A percentile compares a stretch with the other conserved stretches of the same genome.
phyloP scores from a whole-genome alignment of 2,888 invertebrate genomes.

The Hypsopygia costalis region DNA sequence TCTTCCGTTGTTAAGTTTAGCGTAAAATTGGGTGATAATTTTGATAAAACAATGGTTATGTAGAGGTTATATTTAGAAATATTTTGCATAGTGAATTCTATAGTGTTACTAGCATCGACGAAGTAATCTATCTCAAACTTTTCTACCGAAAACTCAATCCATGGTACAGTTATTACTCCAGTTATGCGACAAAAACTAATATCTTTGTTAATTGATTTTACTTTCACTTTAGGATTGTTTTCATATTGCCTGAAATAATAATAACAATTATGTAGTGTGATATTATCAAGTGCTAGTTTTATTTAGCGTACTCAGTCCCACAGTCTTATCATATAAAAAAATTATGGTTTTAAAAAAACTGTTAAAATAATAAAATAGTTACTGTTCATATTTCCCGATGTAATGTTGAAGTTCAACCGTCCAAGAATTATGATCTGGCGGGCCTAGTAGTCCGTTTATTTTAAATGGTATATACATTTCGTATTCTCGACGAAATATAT shows the following conservation, averaged over 20 bases:
- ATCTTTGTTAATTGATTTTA: slow-evolving; percentile 54
- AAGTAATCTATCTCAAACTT: slow-evolving; percentile 58
- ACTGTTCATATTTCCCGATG: slow-evolving; percentile 53
- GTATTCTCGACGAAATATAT: slow-evolving; percentile 67
- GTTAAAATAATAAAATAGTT: slow-evolving; percentile 14
- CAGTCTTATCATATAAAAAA: too few species aligned
- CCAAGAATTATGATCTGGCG: slow-evolving; percentile 49
- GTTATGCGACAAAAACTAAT: slow-evolving; percentile 57
- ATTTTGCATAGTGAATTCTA: slow-evolving; percentile 62
- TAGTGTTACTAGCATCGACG: slow-evolving; percentile 31
- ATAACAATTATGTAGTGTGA: too few species aligned
- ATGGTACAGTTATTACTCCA: slow-evolving; percentile 65
- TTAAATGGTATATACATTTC: slow-evolving; percentile 80
- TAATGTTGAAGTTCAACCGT: slow-evolving; percentile 58
- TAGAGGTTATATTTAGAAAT: slow-evolving; percentile 57
- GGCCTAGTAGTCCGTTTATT: slow-evolving; percentile 81
- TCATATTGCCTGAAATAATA: slow-evolving; percentile 52
- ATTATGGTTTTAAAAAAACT: too few species aligned
- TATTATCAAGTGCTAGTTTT: too few species aligned
- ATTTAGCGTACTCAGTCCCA: too few species aligned
- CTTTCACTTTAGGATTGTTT: slow-evolving; percentile 55
- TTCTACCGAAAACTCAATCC: slow-evolving; percentile 58
- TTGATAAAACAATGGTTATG: slow-evolving; percentile 50
- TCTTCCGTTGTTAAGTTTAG: slow-evolving; percentile 42
- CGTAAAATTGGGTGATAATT: slow-evolving; percentile 53